Conservation (phyloP, 2,888 invertebrate genomes). For the Noctuana brunneofusca region DNA sequence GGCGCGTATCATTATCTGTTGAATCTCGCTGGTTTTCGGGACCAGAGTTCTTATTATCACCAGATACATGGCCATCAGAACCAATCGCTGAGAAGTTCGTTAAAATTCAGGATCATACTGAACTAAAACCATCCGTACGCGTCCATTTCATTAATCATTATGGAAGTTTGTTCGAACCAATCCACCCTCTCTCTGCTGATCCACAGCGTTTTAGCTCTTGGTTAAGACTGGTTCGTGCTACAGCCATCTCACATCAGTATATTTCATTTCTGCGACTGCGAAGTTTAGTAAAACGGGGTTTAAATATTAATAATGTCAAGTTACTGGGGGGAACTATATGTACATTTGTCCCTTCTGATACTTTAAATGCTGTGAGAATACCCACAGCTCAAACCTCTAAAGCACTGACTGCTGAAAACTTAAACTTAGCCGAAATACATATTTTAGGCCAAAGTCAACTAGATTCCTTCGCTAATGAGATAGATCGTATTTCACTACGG, state of each 20-base stretch:
- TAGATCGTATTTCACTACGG: neutral
- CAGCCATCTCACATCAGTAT: neutral
- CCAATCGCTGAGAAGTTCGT: neutral
- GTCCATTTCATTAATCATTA: neutral
- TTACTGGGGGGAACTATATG: neutral
- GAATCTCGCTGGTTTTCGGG: conserved; percentile 3
- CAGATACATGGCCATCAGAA: conserved; percentile 4
- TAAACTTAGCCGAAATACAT: conserved; percentile 1
- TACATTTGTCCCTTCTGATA: neutral
- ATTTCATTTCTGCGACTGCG: conserved; percentile 3
- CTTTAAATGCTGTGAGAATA: neutral
- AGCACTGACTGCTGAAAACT: neutral
- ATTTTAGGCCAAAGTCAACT: conserved; percentile 5
- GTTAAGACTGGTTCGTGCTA: conserved; percentile 3
- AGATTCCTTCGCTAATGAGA: neutral
- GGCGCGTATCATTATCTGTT: neutral
- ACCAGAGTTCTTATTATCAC: neutral
- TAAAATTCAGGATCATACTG: neutral
- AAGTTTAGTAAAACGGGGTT: neutral
- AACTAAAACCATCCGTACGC: neutral
- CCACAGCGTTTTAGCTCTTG: conserved; percentile 6
- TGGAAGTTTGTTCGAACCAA: neutral
- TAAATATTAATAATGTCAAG: neutral
- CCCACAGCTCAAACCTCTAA: neutral
- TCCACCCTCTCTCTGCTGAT: neutral